These are phyloP conservation scores for Macrotus californicus DNA, from an alignment of 2,113 vertebrate genomes.

Conservation along the genomic window DNA sequence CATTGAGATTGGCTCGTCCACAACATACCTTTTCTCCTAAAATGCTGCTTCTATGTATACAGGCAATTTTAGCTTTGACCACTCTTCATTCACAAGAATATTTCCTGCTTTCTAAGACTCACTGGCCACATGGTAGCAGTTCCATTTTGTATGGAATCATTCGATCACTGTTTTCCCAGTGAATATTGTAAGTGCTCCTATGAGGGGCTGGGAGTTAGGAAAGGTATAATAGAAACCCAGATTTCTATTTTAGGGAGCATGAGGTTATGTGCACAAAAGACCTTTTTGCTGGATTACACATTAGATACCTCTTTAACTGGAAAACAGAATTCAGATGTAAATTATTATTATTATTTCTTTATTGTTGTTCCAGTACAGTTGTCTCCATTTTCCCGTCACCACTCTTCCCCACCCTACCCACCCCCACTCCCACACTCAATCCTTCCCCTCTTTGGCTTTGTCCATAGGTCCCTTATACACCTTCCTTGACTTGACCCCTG, in stretches of 20 bases:
- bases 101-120: not conserved
- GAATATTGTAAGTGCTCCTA: slow-evolving; percentile 1
- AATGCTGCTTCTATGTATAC: not conserved
- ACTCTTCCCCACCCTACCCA: too few species aligned
- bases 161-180: not conserved
- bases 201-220: not conserved
- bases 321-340: slow-evolving; percentile 79
- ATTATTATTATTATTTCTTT: slow-evolving; percentile 70
- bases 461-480: too few species aligned
- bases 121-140: not conserved
- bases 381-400: too few species aligned
- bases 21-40: not conserved
- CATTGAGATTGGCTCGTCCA: not conserved
- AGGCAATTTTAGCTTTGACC: not conserved
- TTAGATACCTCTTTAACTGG: slow-evolving; percentile 81
- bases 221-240: slow-evolving; percentile 59
- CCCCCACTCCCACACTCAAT: too few species aligned
- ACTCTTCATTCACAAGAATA: not conserved
- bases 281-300: slow-evolving; percentile 66
- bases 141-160: not conserved
- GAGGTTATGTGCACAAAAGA: slow-evolving; percentile 67
- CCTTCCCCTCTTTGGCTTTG: too few species aligned
- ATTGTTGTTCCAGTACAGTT: too few species aligned
- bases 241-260: slow-evolving; percentile 51
- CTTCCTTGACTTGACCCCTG: too few species aligned